Evolutionary conservation across 2,797 vertebrate species (phyloP).

Genomic region (Hybognathus amarus): DNA sequence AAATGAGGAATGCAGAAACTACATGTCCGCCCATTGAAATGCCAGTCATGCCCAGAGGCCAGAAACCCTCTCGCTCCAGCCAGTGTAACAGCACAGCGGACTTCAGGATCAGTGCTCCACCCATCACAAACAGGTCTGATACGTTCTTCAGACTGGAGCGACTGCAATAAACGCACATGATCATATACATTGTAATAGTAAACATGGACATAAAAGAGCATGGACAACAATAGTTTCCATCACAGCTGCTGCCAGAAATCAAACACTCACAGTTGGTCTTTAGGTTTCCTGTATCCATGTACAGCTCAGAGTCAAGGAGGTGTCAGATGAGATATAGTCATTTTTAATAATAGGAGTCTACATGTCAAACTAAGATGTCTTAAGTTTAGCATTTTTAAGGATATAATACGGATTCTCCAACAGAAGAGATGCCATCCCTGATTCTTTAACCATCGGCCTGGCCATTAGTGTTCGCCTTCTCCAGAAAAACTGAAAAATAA

Average conservation of each 20-base stretch:
- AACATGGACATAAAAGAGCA: neutral
- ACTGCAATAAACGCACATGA: constrained; percentile 72
- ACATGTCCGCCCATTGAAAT: constrained; percentile 99
- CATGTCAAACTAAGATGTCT: neutral
- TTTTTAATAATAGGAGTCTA: neutral
- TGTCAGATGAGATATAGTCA: neutral
- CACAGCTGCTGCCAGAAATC: neutral
- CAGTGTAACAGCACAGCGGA: constrained; percentile 92
- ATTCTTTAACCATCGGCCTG: constrained; percentile 96
- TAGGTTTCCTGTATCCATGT: constrained; percentile 59
- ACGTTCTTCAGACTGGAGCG: constrained; percentile 96
- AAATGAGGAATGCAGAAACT: constrained; percentile 67
- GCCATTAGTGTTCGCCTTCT: constrained; percentile 93
- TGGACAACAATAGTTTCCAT: neutral
- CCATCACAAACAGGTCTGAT: constrained; percentile 98
- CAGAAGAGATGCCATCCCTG: constrained; percentile 93
- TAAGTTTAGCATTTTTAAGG: constrained; percentile 73
- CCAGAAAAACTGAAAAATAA: constrained; percentile 87
- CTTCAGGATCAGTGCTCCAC: constrained; percentile 93
- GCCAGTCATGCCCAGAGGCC: constrained; percentile 95
- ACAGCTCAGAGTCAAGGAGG: constrained; percentile 41
- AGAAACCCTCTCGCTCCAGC: constrained; percentile 95
- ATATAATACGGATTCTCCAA: constrained; percentile 99
- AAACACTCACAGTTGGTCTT: constrained; percentile 56
- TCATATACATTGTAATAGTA: neutral